Conservation (phyloP, 2,113 vertebrate species). For the Pycnonotus jocosus region DNA sequence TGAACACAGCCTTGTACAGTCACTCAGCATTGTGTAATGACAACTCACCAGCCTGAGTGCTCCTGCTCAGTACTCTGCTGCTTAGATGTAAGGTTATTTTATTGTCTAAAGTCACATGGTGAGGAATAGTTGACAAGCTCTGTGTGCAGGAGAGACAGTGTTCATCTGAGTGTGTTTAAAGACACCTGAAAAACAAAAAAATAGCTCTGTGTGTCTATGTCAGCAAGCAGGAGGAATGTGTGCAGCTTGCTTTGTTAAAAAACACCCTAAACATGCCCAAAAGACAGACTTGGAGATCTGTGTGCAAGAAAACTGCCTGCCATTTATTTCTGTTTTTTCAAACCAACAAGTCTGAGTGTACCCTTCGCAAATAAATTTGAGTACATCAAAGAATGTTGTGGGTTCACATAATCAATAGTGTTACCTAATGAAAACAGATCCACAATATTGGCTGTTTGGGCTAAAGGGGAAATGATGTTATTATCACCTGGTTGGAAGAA, state of each 20-base stretch:
- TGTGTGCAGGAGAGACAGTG: neutral
- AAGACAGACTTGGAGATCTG: neutral
- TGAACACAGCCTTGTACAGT: neutral
- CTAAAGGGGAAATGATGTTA: neutral
- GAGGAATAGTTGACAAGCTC: neutral
- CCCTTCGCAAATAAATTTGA: neutral
- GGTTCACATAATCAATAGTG: neutral
- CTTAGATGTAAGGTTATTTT: neutral
- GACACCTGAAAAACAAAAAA: neutral
- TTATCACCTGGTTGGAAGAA: constrained; percentile 14
- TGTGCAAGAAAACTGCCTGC: neutral
- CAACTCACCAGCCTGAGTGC: rapidly evolving
- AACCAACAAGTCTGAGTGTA: neutral
- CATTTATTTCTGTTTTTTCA: neutral
- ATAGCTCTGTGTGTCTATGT: rapidly evolving
- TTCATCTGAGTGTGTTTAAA: neutral
- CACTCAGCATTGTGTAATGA: neutral
- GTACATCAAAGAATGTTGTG: neutral
- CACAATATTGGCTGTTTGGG: neutral
- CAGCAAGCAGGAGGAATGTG: rapidly evolving
- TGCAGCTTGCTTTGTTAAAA: neutral
- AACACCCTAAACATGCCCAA: neutral
- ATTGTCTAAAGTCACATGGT: neutral
- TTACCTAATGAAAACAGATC: neutral
- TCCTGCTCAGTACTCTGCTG: neutral